Evolutionary conservation across 2,113 vertebrate genomes (phyloP).

Genomic region (Xenopus laevis): DNA sequence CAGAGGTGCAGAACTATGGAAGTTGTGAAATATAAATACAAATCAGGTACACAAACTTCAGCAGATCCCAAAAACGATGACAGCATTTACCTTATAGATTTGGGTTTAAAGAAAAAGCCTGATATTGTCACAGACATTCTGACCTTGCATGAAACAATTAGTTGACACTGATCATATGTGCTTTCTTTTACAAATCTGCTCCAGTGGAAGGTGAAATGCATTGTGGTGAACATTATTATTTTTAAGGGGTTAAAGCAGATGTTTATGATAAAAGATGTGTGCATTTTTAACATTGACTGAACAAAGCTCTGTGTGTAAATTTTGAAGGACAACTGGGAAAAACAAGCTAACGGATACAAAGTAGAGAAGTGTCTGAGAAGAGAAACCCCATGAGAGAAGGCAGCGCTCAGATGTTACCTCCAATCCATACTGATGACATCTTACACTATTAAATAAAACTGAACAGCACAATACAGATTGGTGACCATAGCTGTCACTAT

Average conservation of each 20-base stretch:
- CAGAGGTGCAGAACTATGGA: too few species aligned
- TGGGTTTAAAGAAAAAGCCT: too few species aligned
- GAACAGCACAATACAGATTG: conserved; percentile 68
- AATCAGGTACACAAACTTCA: too few species aligned
- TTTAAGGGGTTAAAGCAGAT: background rate
- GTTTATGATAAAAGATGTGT: background rate
- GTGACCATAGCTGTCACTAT: conserved; percentile 71
- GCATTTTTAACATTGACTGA: conserved; percentile 4
- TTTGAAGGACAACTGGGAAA: conserved; percentile 25
- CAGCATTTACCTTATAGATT: too few species aligned
- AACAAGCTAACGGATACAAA: conserved; percentile 16
- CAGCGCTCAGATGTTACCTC: conserved; percentile 66
- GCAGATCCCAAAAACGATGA: too few species aligned
- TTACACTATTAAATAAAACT: conserved; percentile 71
- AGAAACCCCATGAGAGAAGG: conserved; percentile 63
- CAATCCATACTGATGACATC: conserved; percentile 74
- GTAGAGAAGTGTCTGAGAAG: conserved; percentile 43
- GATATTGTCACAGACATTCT: too few species aligned
- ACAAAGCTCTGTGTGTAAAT: conserved; percentile 2
- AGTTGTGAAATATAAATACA: too few species aligned
- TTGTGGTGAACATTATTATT: background rate
- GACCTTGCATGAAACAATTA: too few species aligned
- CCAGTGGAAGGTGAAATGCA: too few species aligned
- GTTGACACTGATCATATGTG: too few species aligned
- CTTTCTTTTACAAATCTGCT: too few species aligned